These are phyloP conservation scores for Hyppa rectilinea DNA, from an alignment of 2,888 invertebrate species.

Conservation along the genomic window DNA sequence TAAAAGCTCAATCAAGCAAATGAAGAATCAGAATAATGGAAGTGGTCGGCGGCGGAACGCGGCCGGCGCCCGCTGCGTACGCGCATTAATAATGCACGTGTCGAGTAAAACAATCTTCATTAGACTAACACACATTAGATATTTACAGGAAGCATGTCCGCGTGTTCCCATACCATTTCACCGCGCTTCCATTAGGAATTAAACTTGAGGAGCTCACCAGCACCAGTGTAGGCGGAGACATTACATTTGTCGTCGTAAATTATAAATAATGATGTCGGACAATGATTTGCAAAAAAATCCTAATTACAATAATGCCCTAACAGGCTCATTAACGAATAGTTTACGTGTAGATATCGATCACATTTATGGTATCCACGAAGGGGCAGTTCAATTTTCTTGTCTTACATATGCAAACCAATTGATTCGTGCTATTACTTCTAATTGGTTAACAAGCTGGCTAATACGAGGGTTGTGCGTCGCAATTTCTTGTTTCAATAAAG, in stretches of 20 bases:
- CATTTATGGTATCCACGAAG: slow-evolving; percentile 52
- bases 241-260: slow-evolving; percentile 74
- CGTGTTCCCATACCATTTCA: slow-evolving; percentile 71
- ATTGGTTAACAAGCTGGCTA: slow-evolving; percentile 77
- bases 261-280: slow-evolving; percentile 81
- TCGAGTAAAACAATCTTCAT: slow-evolving; percentile 89
- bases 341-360: slow-evolving; percentile 72
- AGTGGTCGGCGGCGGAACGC: slow-evolving; percentile 74
- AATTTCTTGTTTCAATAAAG: slow-evolving; percentile 87
- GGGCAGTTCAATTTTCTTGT: slow-evolving; percentile 71
- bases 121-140: slow-evolving; percentile 87
- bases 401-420: slow-evolving; percentile 77
- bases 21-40: slow-evolving; percentile 90
- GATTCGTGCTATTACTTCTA: slow-evolving; percentile 78
- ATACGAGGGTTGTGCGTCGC: slow-evolving; percentile 78
- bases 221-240: slow-evolving; percentile 60
- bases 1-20: slow-evolving; percentile 91
- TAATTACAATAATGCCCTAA: slow-evolving; percentile 80
- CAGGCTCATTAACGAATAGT: slow-evolving; percentile 63
- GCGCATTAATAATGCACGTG: slow-evolving; percentile 90
- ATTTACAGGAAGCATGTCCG: slow-evolving; percentile 76
- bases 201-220: slow-evolving; percentile 69
- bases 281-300: slow-evolving; percentile 86
- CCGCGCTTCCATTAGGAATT: slow-evolving; percentile 78
- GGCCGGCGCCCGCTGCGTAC: slow-evolving; percentile 83